Conservation (phyloP, 2,888 invertebrate genomes). For the Stramonita haemastoma region DNA sequence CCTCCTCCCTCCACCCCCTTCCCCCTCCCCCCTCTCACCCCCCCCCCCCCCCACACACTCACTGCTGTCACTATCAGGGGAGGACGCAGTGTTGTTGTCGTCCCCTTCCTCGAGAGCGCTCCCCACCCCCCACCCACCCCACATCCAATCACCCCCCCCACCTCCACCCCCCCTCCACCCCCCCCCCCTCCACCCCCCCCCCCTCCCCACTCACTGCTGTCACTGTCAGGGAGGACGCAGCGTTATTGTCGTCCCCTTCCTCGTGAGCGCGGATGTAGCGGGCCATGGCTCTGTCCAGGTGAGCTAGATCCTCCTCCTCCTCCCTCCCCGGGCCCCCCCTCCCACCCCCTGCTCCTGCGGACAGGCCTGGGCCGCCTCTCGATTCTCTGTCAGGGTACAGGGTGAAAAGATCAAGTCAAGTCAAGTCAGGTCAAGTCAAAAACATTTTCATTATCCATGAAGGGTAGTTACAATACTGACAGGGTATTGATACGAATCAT, state of each 20-base stretch:
- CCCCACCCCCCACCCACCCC: neutral
- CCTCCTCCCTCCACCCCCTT: neutral
- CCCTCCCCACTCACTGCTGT: slow-evolving; percentile 53
- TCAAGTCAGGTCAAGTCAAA: no score
- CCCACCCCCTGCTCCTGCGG: slow-evolving; percentile 35
- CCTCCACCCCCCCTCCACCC: no score
- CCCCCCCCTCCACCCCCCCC: no score
- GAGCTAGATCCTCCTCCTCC: slow-evolving; percentile 56
- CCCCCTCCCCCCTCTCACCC: neutral
- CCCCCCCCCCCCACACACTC: neutral
- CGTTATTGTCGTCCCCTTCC: slow-evolving; percentile 57
- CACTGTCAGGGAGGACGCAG: slow-evolving; percentile 71
- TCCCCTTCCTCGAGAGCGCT: slow-evolving; percentile 50
- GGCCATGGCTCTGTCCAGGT: slow-evolving; percentile 66
- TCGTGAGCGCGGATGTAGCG: slow-evolving; percentile 55
- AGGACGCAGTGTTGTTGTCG: slow-evolving; percentile 64
- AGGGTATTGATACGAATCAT: no score
- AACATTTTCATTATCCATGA: no score
- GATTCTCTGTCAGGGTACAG: slow-evolving; percentile 49
- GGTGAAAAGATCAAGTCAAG: no score
- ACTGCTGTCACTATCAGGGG: slow-evolving; percentile 69
- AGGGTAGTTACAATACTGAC: no score
- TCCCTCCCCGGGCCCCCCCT: neutral
- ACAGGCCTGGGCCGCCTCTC: slow-evolving; percentile 58
- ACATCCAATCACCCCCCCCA: neutral